Evolutionary conservation across 2,113 vertebrate species (phyloP).

Genomic region (Clarias magur): DNA sequence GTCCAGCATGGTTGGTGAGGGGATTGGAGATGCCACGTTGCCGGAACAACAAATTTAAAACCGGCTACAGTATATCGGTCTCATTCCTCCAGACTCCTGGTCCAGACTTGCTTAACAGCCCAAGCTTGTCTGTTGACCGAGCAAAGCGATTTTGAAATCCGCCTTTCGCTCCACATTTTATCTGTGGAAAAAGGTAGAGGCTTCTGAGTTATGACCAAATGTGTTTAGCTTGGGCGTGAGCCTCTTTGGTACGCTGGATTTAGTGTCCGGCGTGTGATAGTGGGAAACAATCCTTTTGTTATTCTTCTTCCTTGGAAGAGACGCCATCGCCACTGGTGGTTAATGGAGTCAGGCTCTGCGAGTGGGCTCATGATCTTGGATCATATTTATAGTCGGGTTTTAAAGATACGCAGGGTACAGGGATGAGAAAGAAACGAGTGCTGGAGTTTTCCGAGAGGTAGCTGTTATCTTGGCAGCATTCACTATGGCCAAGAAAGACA

Average conservation of each 20-base stretch:
- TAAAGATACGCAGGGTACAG: neutral
- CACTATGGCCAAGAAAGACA: neutral
- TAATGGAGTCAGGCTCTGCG: slow-evolving; percentile 52
- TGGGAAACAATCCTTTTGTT: slow-evolving; percentile 60
- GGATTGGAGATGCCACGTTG: slow-evolving; percentile 71
- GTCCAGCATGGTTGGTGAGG: slow-evolving; percentile 23
- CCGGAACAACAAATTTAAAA: slow-evolving; percentile 87
- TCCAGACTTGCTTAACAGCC: slow-evolving; percentile 70
- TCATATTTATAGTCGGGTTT: slow-evolving; percentile 49
- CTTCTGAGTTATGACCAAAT: slow-evolving; percentile 87
- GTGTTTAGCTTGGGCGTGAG: slow-evolving; percentile 85
- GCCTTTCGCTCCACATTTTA: slow-evolving; percentile 71
- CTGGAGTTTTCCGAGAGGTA: slow-evolving; percentile 23
- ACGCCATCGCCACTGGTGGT: slow-evolving; percentile 55
- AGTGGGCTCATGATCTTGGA: slow-evolving; percentile 47
- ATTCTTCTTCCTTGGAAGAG: slow-evolving; percentile 43
- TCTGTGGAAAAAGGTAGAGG: slow-evolving; percentile 87
- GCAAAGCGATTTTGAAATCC: slow-evolving; percentile 80
- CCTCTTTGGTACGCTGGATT: slow-evolving; percentile 77
- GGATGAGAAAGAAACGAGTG: slow-evolving; percentile 22
- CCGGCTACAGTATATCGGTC: slow-evolving; percentile 77
- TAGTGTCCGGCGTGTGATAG: slow-evolving; percentile 77
- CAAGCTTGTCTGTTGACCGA: slow-evolving; percentile 34
- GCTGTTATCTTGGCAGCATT: neutral
- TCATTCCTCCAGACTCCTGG: slow-evolving; percentile 77